These are phyloP conservation scores for Penaeus indicus DNA, from an alignment of 1,140 invertebrate genomes.

Conservation along the genomic window DNA sequence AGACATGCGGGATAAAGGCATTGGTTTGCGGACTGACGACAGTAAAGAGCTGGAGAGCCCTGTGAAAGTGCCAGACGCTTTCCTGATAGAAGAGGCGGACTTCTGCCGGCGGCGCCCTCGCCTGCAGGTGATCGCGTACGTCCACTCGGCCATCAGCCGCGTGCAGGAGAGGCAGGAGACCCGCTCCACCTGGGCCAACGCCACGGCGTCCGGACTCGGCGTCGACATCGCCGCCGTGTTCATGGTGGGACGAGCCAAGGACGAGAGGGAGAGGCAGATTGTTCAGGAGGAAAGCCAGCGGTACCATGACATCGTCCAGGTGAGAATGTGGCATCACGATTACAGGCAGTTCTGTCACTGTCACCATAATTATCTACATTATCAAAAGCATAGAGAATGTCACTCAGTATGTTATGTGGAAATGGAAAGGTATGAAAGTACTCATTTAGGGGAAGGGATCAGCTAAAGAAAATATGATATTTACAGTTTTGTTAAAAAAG, in stretches of 20 bases:
- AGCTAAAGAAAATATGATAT: too few relatives aligned
- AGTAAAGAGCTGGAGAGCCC: too few relatives aligned
- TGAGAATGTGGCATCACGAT: neutral
- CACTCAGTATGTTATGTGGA: too few relatives aligned
- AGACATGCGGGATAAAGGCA: too few relatives aligned
- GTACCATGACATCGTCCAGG: conserved; percentile 52
- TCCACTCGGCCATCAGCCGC: conserved; percentile 50
- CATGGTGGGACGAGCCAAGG: conserved; percentile 50
- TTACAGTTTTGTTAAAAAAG: too few relatives aligned
- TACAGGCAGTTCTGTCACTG: neutral
- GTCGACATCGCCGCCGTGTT: conserved; percentile 46
- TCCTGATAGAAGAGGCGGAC: conserved; percentile 43
- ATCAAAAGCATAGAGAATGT: too few relatives aligned
- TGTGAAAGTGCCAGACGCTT: neutral
- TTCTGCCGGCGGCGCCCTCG: conserved; percentile 43
- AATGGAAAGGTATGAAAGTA: too few relatives aligned
- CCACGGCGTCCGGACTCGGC: neutral
- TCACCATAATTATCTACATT: too few relatives aligned
- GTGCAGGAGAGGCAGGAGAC: conserved; percentile 48
- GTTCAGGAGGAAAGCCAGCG: conserved; percentile 34
- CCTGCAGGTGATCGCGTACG: conserved; percentile 53
- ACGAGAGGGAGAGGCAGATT: conserved; percentile 2
- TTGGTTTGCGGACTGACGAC: too few relatives aligned
- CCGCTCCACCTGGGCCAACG: conserved; percentile 46
- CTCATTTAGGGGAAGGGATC: too few relatives aligned